phyloP scores from a whole-genome alignment of 2,797 vertebrate species.

The Garrulus glandarius region DNA sequence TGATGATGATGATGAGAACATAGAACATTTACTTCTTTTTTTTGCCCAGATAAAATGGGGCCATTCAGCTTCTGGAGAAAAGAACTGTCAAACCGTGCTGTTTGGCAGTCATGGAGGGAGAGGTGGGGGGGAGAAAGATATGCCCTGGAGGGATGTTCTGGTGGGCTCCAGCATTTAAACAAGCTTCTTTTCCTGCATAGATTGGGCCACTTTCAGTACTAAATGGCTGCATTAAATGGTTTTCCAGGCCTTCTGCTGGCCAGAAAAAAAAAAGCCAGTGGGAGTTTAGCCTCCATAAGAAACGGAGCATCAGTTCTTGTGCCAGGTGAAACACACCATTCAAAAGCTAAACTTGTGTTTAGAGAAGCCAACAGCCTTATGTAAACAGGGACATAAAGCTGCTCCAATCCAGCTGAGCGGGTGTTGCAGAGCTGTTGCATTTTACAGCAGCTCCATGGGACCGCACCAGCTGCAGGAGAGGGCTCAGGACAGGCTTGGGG shows the following conservation, averaged over 20 bases:
- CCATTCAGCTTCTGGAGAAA: not conserved
- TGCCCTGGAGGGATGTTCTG: not conserved
- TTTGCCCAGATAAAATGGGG: not conserved
- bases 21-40: not conserved
- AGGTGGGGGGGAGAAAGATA: not conserved
- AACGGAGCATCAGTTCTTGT: not conserved
- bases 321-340: not conserved
- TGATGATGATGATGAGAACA: not conserved
- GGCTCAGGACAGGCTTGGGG: not conserved
- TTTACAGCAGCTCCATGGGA: not conserved
- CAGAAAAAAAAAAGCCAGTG: not conserved
- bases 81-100: not conserved
- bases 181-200: not conserved
- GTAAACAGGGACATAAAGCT: not conserved
- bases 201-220: not conserved
- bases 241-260: not conserved
- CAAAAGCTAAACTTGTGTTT: not conserved
- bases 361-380: not conserved
- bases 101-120: not conserved
- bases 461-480: accelerated
- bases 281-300: not conserved
- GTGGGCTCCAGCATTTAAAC: not conserved
- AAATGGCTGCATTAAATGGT: not conserved
- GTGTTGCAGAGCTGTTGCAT: not conserved
- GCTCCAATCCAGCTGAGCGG: not conserved